Percentiles rank a stretch among this genome's conserved stretches.
Evolutionary conservation across 2,888 invertebrate species (phyloP).

Genomic region (Agrotis segetum): DNA sequence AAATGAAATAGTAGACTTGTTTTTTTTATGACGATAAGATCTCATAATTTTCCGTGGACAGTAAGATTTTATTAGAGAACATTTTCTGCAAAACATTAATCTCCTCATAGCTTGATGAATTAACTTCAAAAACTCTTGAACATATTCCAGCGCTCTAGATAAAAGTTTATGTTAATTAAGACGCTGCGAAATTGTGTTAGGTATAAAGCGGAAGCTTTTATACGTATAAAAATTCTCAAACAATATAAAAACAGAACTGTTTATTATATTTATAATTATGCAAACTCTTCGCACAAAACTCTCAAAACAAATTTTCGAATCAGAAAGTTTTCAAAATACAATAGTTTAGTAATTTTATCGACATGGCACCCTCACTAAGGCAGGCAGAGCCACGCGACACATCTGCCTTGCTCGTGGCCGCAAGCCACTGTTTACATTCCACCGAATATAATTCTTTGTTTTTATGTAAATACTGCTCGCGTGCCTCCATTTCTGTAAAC

Average conservation of each 20-base stretch:
- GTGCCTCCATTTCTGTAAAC: constrained; percentile 64
- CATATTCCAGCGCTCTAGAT: constrained; percentile 43
- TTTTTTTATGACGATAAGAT: constrained; percentile 13
- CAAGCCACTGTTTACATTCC: constrained; percentile 71
- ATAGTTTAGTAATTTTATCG: constrained; percentile 47
- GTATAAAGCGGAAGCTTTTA: constrained; percentile 37
- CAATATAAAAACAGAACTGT: not conserved
- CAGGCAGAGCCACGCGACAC: constrained; percentile 69
- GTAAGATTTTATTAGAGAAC: constrained; percentile 14
- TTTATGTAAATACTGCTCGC: constrained; percentile 72
- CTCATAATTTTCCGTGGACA: constrained; percentile 2
- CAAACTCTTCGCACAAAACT: not conserved
- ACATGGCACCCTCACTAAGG: constrained; percentile 54
- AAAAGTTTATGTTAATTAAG: constrained; percentile 49
- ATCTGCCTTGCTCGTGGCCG: constrained; percentile 70
- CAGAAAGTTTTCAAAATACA: not conserved
- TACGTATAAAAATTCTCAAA: constrained; percentile 26
- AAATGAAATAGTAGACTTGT: constrained; percentile 13
- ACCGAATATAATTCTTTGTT: constrained; percentile 78
- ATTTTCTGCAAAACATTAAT: constrained; percentile 35
- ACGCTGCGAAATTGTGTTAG: constrained; percentile 26
- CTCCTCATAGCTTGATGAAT: constrained; percentile 43
- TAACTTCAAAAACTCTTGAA: constrained; percentile 49
- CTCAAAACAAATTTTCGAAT: not conserved
- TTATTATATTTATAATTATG: not conserved